These are phyloP conservation scores for Halcyon smyrnensis DNA, from an alignment of 2,797 vertebrate species.

Conservation along the genomic window DNA sequence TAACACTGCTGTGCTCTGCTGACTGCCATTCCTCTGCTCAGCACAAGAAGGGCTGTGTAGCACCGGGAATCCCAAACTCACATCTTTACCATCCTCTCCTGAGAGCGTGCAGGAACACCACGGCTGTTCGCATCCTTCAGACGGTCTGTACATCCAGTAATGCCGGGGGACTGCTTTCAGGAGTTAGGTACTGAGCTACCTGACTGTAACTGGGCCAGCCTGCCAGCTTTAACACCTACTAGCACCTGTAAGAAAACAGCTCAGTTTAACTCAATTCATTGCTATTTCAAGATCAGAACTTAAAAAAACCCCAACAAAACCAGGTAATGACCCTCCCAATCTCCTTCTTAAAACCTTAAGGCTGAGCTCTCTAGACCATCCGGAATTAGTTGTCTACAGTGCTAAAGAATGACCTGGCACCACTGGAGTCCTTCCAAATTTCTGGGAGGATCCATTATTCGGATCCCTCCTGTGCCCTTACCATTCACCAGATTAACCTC, in stretches of 20 bases:
- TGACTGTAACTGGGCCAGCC: background rate
- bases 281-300: background rate
- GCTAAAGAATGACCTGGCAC: background rate
- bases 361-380: background rate
- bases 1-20: background rate
- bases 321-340: background rate
- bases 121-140: background rate
- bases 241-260: background rate
- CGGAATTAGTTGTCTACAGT: background rate
- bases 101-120: background rate
- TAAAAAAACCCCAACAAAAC: background rate
- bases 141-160: accelerated
- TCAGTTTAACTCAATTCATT: background rate
- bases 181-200: background rate
- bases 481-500: background rate
- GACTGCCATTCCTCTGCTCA: background rate
- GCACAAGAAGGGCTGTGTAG: background rate
- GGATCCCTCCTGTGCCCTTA: background rate
- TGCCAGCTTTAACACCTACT: background rate
- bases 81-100: background rate
- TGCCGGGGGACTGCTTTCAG: background rate
- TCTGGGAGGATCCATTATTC: background rate
- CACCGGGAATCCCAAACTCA: accelerated
- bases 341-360: background rate
- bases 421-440: background rate